Conservation (phyloP, 1,140 invertebrate genomes). For the Marisa cornuarietis region DNA sequence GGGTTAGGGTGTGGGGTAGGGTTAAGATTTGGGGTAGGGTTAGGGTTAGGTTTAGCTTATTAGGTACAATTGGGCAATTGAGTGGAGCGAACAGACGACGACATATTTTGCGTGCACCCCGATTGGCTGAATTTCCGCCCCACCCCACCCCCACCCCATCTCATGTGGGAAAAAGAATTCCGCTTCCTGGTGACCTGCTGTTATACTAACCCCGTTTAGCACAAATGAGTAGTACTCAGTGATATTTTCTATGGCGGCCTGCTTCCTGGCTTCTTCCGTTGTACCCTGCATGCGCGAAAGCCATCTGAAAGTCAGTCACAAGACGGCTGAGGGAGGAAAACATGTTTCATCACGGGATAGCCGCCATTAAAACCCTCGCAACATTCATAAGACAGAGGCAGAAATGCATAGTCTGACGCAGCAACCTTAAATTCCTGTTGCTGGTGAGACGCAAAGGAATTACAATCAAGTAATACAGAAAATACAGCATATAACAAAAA, state of each 20-base stretch:
- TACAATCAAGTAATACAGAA: neutral
- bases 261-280: constrained; percentile 7
- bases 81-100: no score
- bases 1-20: no score
- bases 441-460: neutral
- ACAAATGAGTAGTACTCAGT: constrained; percentile 39
- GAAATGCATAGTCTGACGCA: neutral
- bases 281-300: constrained; percentile 18
- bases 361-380: neutral
- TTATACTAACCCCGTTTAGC: constrained; percentile 29
- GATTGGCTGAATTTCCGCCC: no score
- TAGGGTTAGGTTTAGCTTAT: no score
- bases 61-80: no score
- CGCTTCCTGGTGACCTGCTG: no score
- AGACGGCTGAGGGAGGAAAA: neutral
- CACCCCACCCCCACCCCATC: no score
- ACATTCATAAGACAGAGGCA: no score
- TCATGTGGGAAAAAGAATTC: no score
- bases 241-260: constrained; percentile 26
- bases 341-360: neutral
- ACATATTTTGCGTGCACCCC: no score
- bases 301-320: constrained; percentile 18
- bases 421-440: neutral
- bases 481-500: no score
- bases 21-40: no score